phyloP scores from a whole-genome alignment of 2,797 vertebrate species.

The Simalia tracyae region DNA sequence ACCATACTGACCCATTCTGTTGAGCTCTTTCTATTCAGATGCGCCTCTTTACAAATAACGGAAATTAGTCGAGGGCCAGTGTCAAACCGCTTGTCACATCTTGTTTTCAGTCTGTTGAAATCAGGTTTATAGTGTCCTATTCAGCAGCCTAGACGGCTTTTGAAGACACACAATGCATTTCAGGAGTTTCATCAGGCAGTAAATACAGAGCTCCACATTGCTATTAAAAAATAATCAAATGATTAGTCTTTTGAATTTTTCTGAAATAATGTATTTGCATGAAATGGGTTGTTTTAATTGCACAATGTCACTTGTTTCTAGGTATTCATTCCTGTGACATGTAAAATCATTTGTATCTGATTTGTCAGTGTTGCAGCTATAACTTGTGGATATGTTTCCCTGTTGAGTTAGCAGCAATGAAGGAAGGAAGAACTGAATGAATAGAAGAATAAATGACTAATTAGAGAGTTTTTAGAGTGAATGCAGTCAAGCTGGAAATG shows the following conservation, averaged over 20 bases:
- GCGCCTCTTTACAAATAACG: slow-evolving; percentile 78
- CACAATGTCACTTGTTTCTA: slow-evolving; percentile 50
- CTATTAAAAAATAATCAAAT: slow-evolving; percentile 82
- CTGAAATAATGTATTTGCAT: slow-evolving; percentile 68
- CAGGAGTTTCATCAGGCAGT: slow-evolving; percentile 70
- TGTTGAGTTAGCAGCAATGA: slow-evolving; percentile 59
- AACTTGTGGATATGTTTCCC: slow-evolving; percentile 49
- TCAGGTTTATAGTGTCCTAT: slow-evolving; percentile 78
- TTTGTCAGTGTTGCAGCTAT: slow-evolving; percentile 56
- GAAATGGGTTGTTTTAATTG: slow-evolving; percentile 71
- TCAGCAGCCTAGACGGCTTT: slow-evolving; percentile 72
- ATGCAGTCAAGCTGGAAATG: slow-evolving; percentile 32
- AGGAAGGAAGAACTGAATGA: slow-evolving; percentile 49
- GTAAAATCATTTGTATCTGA: slow-evolving; percentile 60
- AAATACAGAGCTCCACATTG: slow-evolving; percentile 73
- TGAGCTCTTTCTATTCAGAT: slow-evolving; percentile 78
- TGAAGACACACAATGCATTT: slow-evolving; percentile 77
- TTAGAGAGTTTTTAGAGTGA: slow-evolving; percentile 38
- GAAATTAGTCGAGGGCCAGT: slow-evolving; percentile 80
- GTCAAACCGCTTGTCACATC: slow-evolving; percentile 85
- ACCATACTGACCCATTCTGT: slow-evolving; percentile 76
- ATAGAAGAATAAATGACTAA: slow-evolving; percentile 58
- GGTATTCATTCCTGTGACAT: slow-evolving; percentile 50
- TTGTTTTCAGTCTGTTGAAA: slow-evolving; percentile 83
- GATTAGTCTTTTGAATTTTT: slow-evolving; percentile 75